phyloP scores from a whole-genome alignment of 2,888 invertebrate genomes.

The Malacosoma neustria region DNA sequence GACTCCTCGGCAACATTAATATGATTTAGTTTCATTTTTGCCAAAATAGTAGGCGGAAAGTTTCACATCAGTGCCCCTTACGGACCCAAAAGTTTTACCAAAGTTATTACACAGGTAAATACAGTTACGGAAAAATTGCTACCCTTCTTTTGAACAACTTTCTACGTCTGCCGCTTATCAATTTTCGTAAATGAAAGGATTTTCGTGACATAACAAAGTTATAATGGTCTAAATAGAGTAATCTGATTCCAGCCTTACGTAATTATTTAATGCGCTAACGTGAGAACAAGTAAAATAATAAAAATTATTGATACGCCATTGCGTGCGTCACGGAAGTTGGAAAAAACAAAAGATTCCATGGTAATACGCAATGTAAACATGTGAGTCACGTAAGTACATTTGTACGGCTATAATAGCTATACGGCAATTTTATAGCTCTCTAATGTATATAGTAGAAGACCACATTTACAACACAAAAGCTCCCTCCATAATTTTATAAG shows the following conservation, averaged over 20 bases:
- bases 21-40: conserved; percentile 45
- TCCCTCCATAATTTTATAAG: too few relatives aligned
- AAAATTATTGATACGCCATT: conserved; percentile 35
- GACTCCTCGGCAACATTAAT: conserved; percentile 33
- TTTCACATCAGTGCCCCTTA: conserved; percentile 23
- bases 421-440: background rate
- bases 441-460: too few relatives aligned
- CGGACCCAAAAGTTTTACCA: conserved; percentile 28
- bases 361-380: conserved; percentile 23
- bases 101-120: conserved; percentile 55
- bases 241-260: conserved; percentile 3
- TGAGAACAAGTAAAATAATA: conserved; percentile 34
- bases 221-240: background rate
- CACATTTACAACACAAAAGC: too few relatives aligned
- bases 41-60: conserved; percentile 32
- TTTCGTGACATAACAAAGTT: conserved; percentile 9
- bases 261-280: conserved; percentile 24
- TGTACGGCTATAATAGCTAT: too few relatives aligned
- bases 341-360: conserved; percentile 27
- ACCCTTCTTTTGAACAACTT: conserved; percentile 31
- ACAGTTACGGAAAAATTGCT: conserved; percentile 40
- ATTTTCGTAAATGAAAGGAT: conserved; percentile 43
- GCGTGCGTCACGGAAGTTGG: conserved; percentile 38
- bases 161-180: conserved; percentile 42
- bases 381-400: conserved; percentile 21